phyloP scores from a whole-genome alignment of 1,140 invertebrate species.

The Drosophila nannoptera region DNA sequence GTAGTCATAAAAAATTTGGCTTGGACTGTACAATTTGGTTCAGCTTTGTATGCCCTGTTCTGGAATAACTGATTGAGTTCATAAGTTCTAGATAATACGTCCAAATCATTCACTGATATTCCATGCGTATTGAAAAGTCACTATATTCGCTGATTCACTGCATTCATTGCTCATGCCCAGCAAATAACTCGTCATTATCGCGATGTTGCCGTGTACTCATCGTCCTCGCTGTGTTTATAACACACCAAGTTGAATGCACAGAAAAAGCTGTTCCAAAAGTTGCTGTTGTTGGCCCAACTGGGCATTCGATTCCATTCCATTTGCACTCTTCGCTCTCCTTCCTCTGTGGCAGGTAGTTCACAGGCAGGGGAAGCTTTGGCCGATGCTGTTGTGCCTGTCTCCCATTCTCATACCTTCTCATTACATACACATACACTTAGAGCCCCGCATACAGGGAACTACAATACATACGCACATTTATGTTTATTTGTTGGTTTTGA shows the following conservation, averaged over 20 bases:
- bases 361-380: constrained; percentile 37
- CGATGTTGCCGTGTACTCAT: constrained; percentile 54
- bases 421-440: constrained; percentile 4
- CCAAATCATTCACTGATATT: neutral
- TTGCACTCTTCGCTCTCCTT: constrained; percentile 28
- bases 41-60: no score
- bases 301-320: constrained; percentile 36
- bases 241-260: constrained; percentile 34
- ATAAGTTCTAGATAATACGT: no score
- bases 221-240: constrained; percentile 36
- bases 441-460: neutral
- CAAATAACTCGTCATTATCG: constrained; percentile 56
- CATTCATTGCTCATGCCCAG: constrained; percentile 36
- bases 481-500: constrained; percentile 40
- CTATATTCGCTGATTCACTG: constrained; percentile 26
- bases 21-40: no score
- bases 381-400: constrained; percentile 17
- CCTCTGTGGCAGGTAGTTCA: constrained; percentile 14
- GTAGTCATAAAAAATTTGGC: neutral
- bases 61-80: no score
- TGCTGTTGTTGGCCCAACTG: constrained; percentile 43
- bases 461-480: constrained; percentile 12
- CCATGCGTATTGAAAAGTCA: constrained; percentile 13
- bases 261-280: constrained; percentile 65
- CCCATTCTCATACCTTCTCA: constrained; percentile 4